Base-by-base conservation (phyloP, 2,797 vertebrate genomes). In the Pyrocephalus nanus region DNA sequence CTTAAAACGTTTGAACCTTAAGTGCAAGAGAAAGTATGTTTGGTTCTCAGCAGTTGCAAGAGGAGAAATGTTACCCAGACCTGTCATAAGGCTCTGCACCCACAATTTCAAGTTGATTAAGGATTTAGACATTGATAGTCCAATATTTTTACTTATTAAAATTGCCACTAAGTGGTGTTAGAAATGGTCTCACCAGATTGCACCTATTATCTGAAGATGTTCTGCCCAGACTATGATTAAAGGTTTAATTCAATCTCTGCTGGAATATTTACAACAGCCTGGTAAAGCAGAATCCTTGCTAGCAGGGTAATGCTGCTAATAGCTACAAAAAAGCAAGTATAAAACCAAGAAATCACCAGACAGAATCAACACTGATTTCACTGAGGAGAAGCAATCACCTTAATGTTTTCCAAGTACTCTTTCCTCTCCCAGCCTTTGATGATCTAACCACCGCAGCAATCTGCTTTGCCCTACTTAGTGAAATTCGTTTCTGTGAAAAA, bases 401-500 rank as follows among this genome's bases (percentile, higher is more conserved):
- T 62, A 53, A 83, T 64, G 51, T 66, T 92, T 90, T 66, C 78
- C 79, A 92, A 75, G 75, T 15, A 45, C 40, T 62, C 53, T 45
- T 42, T 79, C 67, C 72, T 67, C 43, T 92, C 75, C 54, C 53
- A 85, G 75, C 38, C 81, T 83, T 78, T 88, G 70, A 93, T 86
- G 91, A 92, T 60, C 73, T 88, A 84, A 94, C 81, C 92, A 90
- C 66, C 61, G 60, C 70, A 92, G 51, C 78, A 91, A 91, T 66
- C 67, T 88, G 81, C 87, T 88, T 88, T 82, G 91, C 74, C 79
- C 93, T 90, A 76, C 88, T 92, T 90, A 90, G 57, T 62, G 79
- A 64, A 88, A 86, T 54, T 48, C 53, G 57, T 51, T 88, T 62
- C 58, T 53, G 26, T 62, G 81, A 53, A 71, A 77, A 91, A 69